Base-by-base conservation (phyloP, 2,888 invertebrate genomes). In the Chrysomela aeneicollis region DNA sequence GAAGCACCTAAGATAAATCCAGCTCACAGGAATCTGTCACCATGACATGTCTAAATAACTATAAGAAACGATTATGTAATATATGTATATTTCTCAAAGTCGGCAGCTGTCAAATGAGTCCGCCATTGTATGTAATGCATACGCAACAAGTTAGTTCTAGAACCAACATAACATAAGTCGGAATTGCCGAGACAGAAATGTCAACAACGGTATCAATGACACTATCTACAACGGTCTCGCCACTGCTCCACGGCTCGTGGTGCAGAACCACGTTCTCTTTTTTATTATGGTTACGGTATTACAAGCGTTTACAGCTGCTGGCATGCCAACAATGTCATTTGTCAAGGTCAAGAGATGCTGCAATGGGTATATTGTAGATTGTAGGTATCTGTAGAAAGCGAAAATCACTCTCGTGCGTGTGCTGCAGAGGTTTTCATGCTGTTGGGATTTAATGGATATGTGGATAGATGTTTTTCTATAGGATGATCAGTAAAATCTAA, bases 121-220 rank as follows among this genome's bases (percentile, higher is more conserved):
- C 26, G 6, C 4, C 6, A 6, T 26, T 26, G 26, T 26, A 26
- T 26, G 26, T 26, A 3, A 6, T 26, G 6, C 26, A 26, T 26
- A 26, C 4, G 26, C 26, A 26, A 26, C 26, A 26, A 35, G 12
- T 12, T 12, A 35, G 12, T 35, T 10, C 35, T 12, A n/a, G 15
- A 15, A 15, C 12, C 4, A 42, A 15, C 42, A n/a, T n/a, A n/a
- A n/a, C n/a, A 35, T n/a, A 42, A 15, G 42, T n/a, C 42, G 8
- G n/a, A 12, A 42, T n/a, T 15, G 6, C n/a, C 15, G 15, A 42
- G n/a, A n/a, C 42, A 6, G 2, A n/a, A 42, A n/a, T 6, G 42
- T 42, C 42, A 42, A 42, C 42, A 42, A 42, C 42, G 42, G 42
- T 42, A 42, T 42, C 42, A 15, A 42, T 15, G 42, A 4, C 42